Evolutionary conservation across 2,113 vertebrate species (phyloP).

Genomic region (Xiphophorus maculatus): DNA sequence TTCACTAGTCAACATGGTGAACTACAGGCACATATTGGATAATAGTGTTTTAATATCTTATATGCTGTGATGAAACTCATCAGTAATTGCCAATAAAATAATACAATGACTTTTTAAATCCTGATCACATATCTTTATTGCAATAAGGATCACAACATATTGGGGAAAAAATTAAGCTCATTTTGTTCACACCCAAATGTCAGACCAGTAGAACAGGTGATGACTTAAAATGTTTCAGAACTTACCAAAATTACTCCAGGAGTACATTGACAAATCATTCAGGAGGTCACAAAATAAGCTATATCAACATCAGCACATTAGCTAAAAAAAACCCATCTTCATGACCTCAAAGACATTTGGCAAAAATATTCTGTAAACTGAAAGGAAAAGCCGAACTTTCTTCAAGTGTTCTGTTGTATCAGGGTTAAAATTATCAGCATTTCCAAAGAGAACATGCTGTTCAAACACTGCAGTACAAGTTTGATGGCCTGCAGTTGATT

Average conservation of each 20-base stretch:
- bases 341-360: neutral
- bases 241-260: neutral
- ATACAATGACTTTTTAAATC: neutral
- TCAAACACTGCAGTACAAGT: neutral
- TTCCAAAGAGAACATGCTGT: neutral
- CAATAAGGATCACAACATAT: neutral
- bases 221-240: neutral
- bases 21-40: neutral
- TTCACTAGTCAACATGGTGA: neutral
- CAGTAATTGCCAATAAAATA: neutral
- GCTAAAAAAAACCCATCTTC: neutral
- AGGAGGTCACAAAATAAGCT: neutral
- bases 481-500: too few relatives aligned
- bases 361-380: neutral
- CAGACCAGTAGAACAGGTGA: neutral
- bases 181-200: neutral
- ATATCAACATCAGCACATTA: neutral
- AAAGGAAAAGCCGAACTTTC: neutral
- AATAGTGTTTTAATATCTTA: neutral
- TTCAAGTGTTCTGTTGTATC: neutral
- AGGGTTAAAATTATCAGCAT: neutral
- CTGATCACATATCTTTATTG: neutral
- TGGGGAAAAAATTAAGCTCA: neutral
- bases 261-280: neutral
- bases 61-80: neutral